Base-by-base conservation (phyloP, 2,888 invertebrate species). In the Drosophila kokeensis region DNA sequence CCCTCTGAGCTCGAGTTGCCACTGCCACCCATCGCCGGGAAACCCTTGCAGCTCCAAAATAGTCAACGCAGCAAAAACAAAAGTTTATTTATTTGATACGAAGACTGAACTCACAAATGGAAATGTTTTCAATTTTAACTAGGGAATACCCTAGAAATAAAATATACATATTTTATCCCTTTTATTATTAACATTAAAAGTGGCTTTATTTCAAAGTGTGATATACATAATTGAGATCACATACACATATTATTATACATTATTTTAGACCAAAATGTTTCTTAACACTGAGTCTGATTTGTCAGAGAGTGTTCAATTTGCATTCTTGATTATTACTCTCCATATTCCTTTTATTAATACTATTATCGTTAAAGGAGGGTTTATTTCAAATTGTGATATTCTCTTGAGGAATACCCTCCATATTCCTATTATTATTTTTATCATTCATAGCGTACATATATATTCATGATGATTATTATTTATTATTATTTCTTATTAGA, bases 31-130 rank as follows among this genome's bases (percentile, higher is more conserved):
- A 18, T 11, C 21, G 24, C n/a, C 1, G 53, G 18, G 32, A 6
- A 30, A 52, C 38, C 62, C 59, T 53, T 52, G 24, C 36, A 48
- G 30, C 48, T 52, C 42, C 52, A 50, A 77, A 76, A 74, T 61
- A 76, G 86, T 65, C 73, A 55, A 83, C 74, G 49, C 83, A 79
- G 82, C 83, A 75, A 54, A 79, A 82, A 73, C 67, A 70, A 82
- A 79, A 86, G 65, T 81, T 79, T 79, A 74, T 73, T 76, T 78
- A 73, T 76, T 70, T 65, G 70, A 60, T 45, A 67, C 70, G 55
- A 63, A 50, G 29, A 59, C 55, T 36, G 29, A 67, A 65, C 49
- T 45, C 71, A 59, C 27, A 58, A 49, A 55, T 63, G 30, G 2
- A 38, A 58, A 11, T 38, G 11, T 13, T 18, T 8, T n/a, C 6